These are phyloP conservation scores for Scolanthus callimorphus DNA, from an alignment of 92 coral and sea anemone genomes.

Conservation along the genomic window DNA sequence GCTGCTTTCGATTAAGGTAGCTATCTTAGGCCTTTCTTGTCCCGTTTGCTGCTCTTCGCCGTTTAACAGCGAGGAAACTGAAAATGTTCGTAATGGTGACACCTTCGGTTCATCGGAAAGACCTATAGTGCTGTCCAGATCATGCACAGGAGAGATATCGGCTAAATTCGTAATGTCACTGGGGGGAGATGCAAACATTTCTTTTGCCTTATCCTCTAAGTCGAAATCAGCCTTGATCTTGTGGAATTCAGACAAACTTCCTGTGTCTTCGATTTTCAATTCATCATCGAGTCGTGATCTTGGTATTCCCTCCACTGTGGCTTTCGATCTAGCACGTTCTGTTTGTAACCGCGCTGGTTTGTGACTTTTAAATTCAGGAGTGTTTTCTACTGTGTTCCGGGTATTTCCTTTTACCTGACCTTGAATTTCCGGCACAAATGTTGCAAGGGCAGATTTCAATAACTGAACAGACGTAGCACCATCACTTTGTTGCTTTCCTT, in stretches of 20 bases:
- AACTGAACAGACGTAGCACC: background rate
- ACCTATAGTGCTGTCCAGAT: slow-evolving; percentile 1
- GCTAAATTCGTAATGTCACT: too few relatives aligned
- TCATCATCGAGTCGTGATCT: slow-evolving; percentile 4
- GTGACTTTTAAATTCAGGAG: background rate
- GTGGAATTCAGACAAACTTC: slow-evolving; percentile 51
- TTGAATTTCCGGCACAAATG: slow-evolving; percentile 8
- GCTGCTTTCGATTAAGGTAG: background rate
- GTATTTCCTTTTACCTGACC: slow-evolving; percentile 30
- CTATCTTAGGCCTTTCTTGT: background rate
- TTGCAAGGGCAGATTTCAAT: background rate
- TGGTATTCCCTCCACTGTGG: slow-evolving; percentile 2
- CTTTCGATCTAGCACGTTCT: slow-evolving; percentile 8
- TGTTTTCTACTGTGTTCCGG: slow-evolving; percentile 9
- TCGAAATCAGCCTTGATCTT: slow-evolving; percentile 26
- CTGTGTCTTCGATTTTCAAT: slow-evolving; percentile 22
- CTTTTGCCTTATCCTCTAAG: background rate
- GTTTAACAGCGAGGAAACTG: slow-evolving; percentile 55
- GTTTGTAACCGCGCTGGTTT: background rate
- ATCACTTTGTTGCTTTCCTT: background rate
- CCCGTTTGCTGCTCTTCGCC: slow-evolving; percentile 1
- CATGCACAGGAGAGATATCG: background rate
- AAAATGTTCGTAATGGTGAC: slow-evolving; percentile 41
- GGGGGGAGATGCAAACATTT: background rate
- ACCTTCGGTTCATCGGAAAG: slow-evolving; percentile 3